These are phyloP conservation scores for Dioctria linearis DNA, from an alignment of 2,888 invertebrate genomes.

Conservation along the genomic window DNA sequence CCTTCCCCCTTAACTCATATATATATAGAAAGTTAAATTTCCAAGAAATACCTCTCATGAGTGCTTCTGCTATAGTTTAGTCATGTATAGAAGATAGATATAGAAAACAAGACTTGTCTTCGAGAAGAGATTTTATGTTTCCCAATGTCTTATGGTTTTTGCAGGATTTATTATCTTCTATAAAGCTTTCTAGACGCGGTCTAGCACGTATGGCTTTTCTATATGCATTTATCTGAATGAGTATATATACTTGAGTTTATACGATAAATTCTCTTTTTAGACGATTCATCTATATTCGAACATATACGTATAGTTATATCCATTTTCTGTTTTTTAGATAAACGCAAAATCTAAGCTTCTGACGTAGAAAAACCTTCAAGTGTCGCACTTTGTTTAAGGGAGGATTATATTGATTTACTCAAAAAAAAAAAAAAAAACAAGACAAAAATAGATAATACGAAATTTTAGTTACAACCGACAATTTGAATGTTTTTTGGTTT, in stretches of 20 bases:
- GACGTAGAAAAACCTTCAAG: no score
- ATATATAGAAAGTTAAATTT: conserved; percentile 20
- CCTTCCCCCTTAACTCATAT: no score
- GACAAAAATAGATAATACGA: no score
- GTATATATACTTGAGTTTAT: conserved; percentile 2
- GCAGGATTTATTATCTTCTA: conserved; percentile 25
- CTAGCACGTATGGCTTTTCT: conserved; percentile 10
- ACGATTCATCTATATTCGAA: conserved; percentile 8
- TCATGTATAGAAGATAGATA: neutral
- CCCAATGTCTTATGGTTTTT: conserved; percentile 19
- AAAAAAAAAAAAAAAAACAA: no score
- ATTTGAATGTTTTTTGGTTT: no score
- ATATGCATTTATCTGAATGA: conserved; percentile 14
- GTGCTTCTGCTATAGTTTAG: neutral
- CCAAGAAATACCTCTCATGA: conserved; percentile 6
- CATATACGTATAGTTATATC: neutral
- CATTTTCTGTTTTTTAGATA: no score
- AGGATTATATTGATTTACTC: no score
- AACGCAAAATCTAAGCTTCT: neutral
- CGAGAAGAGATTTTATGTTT: neutral
- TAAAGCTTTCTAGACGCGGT: conserved; percentile 16
- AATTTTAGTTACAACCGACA: no score
- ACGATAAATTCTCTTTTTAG: no score
- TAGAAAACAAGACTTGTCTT: neutral
- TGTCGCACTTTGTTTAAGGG: no score